A percentile compares a stretch with the other conserved stretches of the same genome.
phyloP scores from a whole-genome alignment of 1,140 invertebrate species.

The Bombus confusus region DNA sequence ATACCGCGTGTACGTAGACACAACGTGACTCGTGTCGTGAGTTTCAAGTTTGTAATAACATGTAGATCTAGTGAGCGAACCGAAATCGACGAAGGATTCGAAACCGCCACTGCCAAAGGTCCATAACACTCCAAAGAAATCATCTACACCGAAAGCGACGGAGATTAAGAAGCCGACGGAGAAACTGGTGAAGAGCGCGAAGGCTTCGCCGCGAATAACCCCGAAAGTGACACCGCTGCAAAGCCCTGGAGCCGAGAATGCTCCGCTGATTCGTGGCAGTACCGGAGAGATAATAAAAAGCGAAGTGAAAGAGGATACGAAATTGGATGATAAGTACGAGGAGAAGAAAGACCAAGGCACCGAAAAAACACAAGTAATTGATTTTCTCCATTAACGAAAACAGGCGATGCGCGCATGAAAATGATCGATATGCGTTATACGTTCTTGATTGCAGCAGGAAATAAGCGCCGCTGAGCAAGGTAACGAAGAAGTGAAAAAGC shows the following conservation, averaged over 20 bases:
- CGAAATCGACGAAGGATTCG: constrained; percentile 78
- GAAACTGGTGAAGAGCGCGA: constrained; percentile 79
- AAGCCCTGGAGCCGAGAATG: constrained; percentile 82
- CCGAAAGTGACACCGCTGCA: constrained; percentile 84
- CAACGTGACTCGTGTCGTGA: neutral
- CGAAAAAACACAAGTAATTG: constrained; percentile 76
- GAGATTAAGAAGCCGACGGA: constrained; percentile 79
- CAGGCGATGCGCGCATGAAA: neutral
- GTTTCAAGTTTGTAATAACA: constrained; percentile 5
- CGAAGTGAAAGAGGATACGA: constrained; percentile 67
- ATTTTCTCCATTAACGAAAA: neutral
- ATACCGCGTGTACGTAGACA: constrained; percentile 60
- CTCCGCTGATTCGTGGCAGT: constrained; percentile 75
- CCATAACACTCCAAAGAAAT: constrained; percentile 82
- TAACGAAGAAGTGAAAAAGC: constrained; percentile 54
- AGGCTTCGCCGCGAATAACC: constrained; percentile 81
- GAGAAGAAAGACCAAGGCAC: constrained; percentile 78
- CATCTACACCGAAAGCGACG: constrained; percentile 71
- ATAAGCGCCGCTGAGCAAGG: constrained; percentile 44
- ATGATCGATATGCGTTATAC: neutral
- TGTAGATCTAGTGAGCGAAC: constrained; percentile 74
- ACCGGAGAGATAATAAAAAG: constrained; percentile 80
- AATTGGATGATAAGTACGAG: constrained; percentile 74
- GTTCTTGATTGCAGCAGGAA: constrained; percentile 43
- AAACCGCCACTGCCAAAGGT: constrained; percentile 83